Base-by-base conservation (phyloP, 1,140 invertebrate genomes). In the Harpegnathos saltator region DNA sequence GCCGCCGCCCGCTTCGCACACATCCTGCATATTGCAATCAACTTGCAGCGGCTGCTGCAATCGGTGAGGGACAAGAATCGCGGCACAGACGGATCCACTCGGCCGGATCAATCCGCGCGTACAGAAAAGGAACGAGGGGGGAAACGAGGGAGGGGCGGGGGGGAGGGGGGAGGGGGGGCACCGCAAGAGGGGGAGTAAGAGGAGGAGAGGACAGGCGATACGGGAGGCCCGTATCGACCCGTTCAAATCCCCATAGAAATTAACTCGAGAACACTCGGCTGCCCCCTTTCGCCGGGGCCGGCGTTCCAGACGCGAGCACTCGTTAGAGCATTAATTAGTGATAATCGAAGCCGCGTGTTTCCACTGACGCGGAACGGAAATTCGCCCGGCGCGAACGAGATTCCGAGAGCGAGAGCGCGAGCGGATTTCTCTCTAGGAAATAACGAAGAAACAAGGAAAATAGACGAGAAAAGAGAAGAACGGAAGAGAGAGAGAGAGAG, bases 221-320 rank as follows among this genome's bases (percentile, higher is more conserved):
- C 65, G 80, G 84, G 75, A 83, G 75, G 78, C 50, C 59, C 62
- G 26, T 80, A 88, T 88, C 56, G 87, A 88, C 86, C 86, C 85
- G 77, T 62, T 85, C 77, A 88, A 88, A 88, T 88, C 86, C 87
- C 87, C 72, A 85, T 88, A 88, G 87, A 85, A 88, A 88, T 88
- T 88, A 88, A 89, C 80, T 88, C 83, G 80, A 89, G 78, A 89
- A 89, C 84, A 83, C 80, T 89, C 83, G 80, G 63, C 80, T 88
- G 84, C 83, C 87, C 33, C 73, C 87, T 83, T 85, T 88, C 74
- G 74, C 69, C 62, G 56, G n/a, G 69, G 58, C 26, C 56, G 78
- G 69, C 63, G 59, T 83, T 80, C 62, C 83, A 83, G 83, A 85
- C 84, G 58, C 78, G 80, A 88, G 78, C 80, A 85, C 84, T 89